These are phyloP conservation scores for Epicauta chinensis DNA, from an alignment of 1,140 invertebrate genomes.

Conservation along the genomic window DNA sequence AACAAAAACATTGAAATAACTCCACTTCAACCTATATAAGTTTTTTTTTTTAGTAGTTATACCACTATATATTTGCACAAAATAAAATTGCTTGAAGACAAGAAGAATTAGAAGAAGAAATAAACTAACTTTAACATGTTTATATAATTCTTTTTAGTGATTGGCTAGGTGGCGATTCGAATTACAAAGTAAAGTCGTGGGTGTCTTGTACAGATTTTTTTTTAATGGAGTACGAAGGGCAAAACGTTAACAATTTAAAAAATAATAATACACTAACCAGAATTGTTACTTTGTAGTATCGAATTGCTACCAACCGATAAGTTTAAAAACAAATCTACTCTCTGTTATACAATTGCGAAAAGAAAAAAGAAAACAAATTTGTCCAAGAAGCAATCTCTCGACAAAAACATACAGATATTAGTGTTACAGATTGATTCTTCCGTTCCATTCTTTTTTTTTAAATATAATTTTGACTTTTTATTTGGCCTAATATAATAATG, in stretches of 20 bases:
- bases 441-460: background rate
- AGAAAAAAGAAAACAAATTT: background rate
- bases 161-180: conserved; percentile 5
- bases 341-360: conserved; percentile 5
- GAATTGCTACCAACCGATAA: conserved; percentile 1
- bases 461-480: background rate
- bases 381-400: background rate
- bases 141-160: conserved; percentile 3
- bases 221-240: background rate
- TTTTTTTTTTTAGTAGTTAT: conserved; percentile 2
- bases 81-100: conserved; percentile 10
- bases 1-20: conserved; percentile 23
- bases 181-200: conserved; percentile 4
- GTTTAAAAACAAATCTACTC: conserved; percentile 1
- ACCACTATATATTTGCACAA: conserved; percentile 21
- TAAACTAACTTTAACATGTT: conserved; percentile 3
- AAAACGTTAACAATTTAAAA: background rate
- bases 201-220: background rate
- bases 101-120: background rate
- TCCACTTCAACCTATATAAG: conserved; percentile 11
- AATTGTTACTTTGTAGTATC: conserved; percentile 2
- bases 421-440: background rate
- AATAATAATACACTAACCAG: conserved; percentile 8
- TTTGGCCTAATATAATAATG: background rate
- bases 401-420: background rate